Evolutionary conservation across 2,797 vertebrate species (phyloP), one percentile per base, ranked within the genome.

Genomic region (Holocentrus rufus): DNA sequence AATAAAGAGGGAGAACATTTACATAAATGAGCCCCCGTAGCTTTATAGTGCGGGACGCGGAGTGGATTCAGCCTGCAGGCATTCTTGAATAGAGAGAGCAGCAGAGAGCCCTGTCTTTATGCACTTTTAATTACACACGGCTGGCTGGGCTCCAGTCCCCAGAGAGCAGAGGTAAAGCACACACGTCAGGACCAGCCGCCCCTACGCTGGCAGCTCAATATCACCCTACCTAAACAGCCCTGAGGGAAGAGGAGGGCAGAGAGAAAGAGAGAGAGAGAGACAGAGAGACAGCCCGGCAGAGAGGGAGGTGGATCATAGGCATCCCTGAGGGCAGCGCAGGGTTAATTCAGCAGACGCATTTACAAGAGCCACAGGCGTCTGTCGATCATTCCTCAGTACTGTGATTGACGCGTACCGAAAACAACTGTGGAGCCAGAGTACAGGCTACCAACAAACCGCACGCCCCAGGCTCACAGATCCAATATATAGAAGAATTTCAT

Each of bases 91-190:
- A 80, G 80, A 89, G 69, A 79, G 81, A 67, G 84, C 68, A 34
- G 70, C 79, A n/a, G 79, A 80, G 85, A 80, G 87, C 83, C 88
- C 89, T 85, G 80, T 87, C 84, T 92, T 90, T 87, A 90, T 90
- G 74, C 55, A 10, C 87, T 90, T 92, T 92, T 93, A 93, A 92
- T 93, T 93, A 93, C 90, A 79, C 79, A 74, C 39, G 83, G 84
- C 80, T 88, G 89, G 85, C 85, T 83, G 86, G 79, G 56, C 87
- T 87, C 80, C 83, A 84, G 60, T 85, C 87, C 86, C 86, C 72
- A 23, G 88, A 81, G 87, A 86, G 72, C 50, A 3, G 53, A 84
- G 83, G 82, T 77, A 69, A 79, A 84, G 80, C 83, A 65, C 49
- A 64, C 89, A 74, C 63, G 74, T 86, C 86, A 82, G 78, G 79